Evolutionary conservation across 2,113 vertebrate genomes (phyloP), one percentile per base, ranked within the genome.

Genomic region (Telmatochromis bifrenatus): DNA sequence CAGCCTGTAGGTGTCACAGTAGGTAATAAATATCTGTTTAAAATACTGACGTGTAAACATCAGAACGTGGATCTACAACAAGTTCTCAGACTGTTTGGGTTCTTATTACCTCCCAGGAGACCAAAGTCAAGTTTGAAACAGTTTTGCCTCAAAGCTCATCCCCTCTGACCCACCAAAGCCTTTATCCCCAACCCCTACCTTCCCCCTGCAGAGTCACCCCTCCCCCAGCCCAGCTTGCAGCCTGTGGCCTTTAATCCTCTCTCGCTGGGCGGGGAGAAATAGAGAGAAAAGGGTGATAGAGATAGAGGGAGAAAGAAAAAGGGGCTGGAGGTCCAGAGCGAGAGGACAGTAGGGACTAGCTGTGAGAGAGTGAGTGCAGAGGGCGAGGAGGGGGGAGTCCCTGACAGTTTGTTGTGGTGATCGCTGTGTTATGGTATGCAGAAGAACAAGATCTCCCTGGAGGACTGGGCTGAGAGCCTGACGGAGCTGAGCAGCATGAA

Each of bases 401-500:
- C 89, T 87, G 84, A 84, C 85, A 7, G 83, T 84, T 39, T 84
- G 85, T 51, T 65, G 84, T 83, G 87, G 11, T 21, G 45, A 14
- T 85, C 2, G 5, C 55, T 91, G 90, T 96, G 95, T 94, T 83
- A 96, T 97, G 95, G 95, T 95, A 97, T 97, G 97, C 97, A 99
- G 98, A 97, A 98, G 94, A 95, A 97, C 86, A 96, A 98, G 96
- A 97, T 96, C 91, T 94, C 95, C 11, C 95, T 98, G 94, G 96
- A 96, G 79, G 96, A 95, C 95, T 98, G 98, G 97, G 96, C 94
- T 21, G 91, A 95, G 92, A 94, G 96, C 95, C 96, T 98, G 93
- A 95, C 96, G 79, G 96, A 98, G 87, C 95, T 98, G 93, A 95
- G 92, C 89, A 92, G 94, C 90, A 95, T 97, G 97, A 98, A 97